These are phyloP conservation scores for Heliangelus exortis DNA, from an alignment of 2,797 vertebrate species.

Conservation along the genomic window DNA sequence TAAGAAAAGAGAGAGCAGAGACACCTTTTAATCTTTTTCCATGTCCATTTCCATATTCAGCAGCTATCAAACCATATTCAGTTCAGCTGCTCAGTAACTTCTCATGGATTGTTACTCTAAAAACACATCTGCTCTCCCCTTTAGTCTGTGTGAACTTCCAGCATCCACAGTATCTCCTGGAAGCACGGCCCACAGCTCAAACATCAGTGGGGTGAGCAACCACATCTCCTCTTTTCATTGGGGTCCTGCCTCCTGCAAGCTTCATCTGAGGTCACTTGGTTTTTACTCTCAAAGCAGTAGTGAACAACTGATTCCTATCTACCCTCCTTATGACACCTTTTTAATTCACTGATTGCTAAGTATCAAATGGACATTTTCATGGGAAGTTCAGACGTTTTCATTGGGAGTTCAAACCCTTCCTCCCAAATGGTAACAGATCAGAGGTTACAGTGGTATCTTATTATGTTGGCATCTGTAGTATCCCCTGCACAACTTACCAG, in stretches of 20 bases:
- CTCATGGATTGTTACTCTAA: background rate
- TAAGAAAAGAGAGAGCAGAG: background rate
- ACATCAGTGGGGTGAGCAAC: background rate
- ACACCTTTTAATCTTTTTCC: background rate
- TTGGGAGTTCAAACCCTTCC: background rate
- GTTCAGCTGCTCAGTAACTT: background rate
- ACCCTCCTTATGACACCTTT: background rate
- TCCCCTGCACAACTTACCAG: background rate
- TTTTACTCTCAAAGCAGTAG: background rate
- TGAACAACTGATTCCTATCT: background rate
- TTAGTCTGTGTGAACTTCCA: background rate
- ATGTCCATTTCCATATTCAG: background rate
- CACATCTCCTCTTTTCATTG: background rate
- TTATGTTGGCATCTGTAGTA: background rate
- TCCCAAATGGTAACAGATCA: background rate
- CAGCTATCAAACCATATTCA: too few relatives aligned
- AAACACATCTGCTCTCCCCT: background rate
- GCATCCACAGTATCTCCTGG: background rate
- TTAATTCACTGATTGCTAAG: background rate
- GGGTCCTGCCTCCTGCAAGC: background rate
- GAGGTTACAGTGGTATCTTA: background rate
- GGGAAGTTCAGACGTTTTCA: too few relatives aligned
- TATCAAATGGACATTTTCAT: background rate
- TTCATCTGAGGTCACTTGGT: background rate
- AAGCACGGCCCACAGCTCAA: background rate